A percentile compares a stretch with the other conserved stretches of the same genome.
These are phyloP conservation scores for Ferrisia virgata DNA, from an alignment of 2,888 invertebrate species.

Conservation along the genomic window DNA sequence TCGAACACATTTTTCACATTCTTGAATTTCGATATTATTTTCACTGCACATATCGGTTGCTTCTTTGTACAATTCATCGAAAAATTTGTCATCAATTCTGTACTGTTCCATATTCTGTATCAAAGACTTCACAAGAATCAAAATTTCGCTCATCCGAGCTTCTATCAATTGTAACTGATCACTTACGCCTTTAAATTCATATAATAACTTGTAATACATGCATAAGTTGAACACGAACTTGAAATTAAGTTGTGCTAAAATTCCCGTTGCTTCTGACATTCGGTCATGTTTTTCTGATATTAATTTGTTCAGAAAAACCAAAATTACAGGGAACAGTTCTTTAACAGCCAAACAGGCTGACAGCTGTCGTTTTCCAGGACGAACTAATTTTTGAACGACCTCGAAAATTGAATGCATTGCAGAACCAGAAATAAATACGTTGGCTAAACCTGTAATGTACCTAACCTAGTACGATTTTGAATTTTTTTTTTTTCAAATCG, in stretches of 20 bases:
- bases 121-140: neutral
- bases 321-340: slow-evolving; percentile 8
- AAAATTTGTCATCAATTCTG: neutral
- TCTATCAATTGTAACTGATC: slow-evolving; percentile 24
- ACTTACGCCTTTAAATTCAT: neutral
- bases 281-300: slow-evolving; percentile 26
- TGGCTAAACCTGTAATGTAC: no score
- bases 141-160: neutral
- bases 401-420: slow-evolving; percentile 16
- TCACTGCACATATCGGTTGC: no score
- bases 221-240: slow-evolving; percentile 35
- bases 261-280: slow-evolving; percentile 18
- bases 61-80: neutral
- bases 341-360: slow-evolving; percentile 35
- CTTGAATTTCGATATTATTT: neutral
- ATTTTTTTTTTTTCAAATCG: no score
- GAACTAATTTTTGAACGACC: slow-evolving; percentile 12
- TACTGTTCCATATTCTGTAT: neutral
- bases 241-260: slow-evolving; percentile 34
- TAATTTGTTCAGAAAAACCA: slow-evolving; percentile 39
- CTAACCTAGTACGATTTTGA: no score
- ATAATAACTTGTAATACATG: slow-evolving; percentile 25
- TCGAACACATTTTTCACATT: neutral
- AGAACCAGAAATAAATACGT: slow-evolving; percentile 35
- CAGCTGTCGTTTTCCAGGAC: neutral